A percentile compares a stretch with the other conserved stretches of the same genome.
phyloP scores from a whole-genome alignment of 2,797 vertebrate genomes.

The Rhabdomys pumilio region DNA sequence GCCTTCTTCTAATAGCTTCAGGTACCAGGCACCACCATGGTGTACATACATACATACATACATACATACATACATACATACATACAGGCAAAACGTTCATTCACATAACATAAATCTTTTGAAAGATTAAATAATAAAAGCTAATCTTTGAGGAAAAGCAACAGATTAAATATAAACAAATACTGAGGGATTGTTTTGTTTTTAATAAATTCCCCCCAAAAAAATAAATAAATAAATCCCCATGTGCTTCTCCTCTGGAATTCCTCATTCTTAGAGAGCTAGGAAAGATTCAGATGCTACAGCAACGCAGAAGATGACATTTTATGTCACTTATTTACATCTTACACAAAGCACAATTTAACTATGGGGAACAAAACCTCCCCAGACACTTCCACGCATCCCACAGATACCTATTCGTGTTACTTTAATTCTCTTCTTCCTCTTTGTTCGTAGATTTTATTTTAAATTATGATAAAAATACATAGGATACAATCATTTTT shows the following conservation, averaged over 20 bases:
- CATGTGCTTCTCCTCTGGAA: neutral
- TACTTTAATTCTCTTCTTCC: constrained; percentile 68
- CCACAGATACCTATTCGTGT: neutral
- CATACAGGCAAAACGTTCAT: neutral
- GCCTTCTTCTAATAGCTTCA: neutral
- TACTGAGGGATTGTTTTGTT: neutral
- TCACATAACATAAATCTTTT: neutral
- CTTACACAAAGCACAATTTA: neutral
- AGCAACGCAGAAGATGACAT: neutral
- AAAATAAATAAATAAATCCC: neutral
- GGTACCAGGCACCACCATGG: neutral
- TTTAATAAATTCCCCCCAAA: neutral
- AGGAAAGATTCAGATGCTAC: neutral
- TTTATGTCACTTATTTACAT: neutral
- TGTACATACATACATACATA: neutral
- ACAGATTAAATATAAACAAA: neutral
- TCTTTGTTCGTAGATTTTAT: neutral
- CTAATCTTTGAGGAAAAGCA: neutral
- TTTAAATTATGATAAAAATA: neutral
- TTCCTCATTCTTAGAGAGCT: neutral
- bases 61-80: neutral
- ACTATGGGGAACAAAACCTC: neutral
- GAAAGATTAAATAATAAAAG: neutral
- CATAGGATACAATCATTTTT: neutral
- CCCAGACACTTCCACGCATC: neutral